These are phyloP conservation scores for Steinernema khuongi DNA, from an alignment of 1,140 invertebrate species.

Conservation along the genomic window DNA sequence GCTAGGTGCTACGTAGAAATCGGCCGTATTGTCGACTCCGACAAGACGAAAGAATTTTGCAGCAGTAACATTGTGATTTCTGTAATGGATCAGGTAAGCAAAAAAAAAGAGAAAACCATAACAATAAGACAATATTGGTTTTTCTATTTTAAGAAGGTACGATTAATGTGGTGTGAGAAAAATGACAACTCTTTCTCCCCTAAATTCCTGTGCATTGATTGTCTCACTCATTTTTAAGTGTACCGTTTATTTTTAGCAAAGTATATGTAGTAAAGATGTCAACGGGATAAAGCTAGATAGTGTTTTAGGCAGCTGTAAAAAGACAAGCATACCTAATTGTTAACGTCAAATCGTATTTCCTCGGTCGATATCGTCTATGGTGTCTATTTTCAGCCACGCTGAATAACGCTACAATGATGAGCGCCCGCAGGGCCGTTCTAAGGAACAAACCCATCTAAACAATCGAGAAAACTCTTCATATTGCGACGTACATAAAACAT, in stretches of 20 bases:
- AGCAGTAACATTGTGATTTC: conserved; percentile 57
- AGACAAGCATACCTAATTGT: not conserved
- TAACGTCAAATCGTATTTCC: not conserved
- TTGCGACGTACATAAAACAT: not conserved
- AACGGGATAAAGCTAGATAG: no score
- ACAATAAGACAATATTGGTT: no score
- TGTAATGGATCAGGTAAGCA: conserved; percentile 33
- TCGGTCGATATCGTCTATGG: not conserved
- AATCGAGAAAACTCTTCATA: not conserved
- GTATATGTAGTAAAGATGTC: no score
- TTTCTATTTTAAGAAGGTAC: no score
- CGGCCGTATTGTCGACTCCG: conserved; percentile 56
- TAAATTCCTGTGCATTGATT: no score
- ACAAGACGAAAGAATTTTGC: conserved; percentile 54
- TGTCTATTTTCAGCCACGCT: not conserved
- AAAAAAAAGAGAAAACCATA: no score
- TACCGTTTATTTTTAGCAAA: no score
- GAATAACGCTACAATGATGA: not conserved
- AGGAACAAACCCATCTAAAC: conserved; percentile 1
- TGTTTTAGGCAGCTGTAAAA: no score
- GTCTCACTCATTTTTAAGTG: no score
- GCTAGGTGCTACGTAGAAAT: conserved; percentile 52
- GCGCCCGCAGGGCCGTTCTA: not conserved
- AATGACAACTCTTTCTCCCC: no score
- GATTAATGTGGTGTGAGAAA: no score